Conservation (phyloP, 2,113 vertebrate genomes). For the Gallinago undulata region DNA sequence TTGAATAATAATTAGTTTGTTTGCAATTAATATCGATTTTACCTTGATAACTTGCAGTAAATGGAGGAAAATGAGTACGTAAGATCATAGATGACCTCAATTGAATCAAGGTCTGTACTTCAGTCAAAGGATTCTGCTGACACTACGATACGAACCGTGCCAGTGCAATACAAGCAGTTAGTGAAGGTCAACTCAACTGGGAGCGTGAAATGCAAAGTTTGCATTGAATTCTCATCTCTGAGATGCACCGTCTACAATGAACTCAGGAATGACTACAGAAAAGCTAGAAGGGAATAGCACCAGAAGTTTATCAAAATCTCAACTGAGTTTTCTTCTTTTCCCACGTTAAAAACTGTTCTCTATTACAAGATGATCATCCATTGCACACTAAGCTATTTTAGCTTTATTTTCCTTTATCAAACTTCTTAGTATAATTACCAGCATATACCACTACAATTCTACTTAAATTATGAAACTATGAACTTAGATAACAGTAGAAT, state of each 20-base stretch:
- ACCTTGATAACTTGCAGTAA: neutral
- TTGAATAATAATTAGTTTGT: neutral
- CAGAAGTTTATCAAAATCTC: neutral
- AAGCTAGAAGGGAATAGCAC: neutral
- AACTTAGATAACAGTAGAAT: neutral
- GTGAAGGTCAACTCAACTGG: neutral
- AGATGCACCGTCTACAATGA: neutral
- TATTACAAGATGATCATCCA: neutral
- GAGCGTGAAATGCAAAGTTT: neutral
- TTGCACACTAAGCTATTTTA: neutral
- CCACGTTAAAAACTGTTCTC: neutral
- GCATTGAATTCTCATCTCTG: neutral
- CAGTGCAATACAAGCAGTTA: neutral
- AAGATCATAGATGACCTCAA: neutral
- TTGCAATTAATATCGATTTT: neutral
- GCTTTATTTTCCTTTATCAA: neutral
- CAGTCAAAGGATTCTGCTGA: conserved; percentile 15
- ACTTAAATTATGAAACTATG: neutral
- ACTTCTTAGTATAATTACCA: neutral
- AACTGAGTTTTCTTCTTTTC: neutral
- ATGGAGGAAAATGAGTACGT: neutral
- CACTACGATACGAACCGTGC: neutral
- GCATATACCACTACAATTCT: neutral
- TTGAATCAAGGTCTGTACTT: neutral
- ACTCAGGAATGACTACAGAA: neutral